phyloP scores from a whole-genome alignment of 2,113 vertebrate species.

The Sclerurus mexicanus region DNA sequence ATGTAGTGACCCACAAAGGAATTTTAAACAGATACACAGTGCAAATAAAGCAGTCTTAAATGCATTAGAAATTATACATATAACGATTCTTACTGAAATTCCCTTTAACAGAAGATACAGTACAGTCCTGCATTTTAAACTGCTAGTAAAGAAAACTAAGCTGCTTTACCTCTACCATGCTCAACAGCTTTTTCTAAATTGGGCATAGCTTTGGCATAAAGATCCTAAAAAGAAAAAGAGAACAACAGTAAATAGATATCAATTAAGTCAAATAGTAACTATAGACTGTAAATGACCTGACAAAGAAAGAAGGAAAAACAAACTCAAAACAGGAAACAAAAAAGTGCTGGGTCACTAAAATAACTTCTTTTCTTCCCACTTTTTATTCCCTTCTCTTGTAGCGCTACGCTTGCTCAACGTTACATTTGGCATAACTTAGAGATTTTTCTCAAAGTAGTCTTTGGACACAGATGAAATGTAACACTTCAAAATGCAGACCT shows the following conservation, averaged over 20 bases:
- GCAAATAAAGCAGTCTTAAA: neutral
- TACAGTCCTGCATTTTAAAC: neutral
- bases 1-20: neutral
- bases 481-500: neutral
- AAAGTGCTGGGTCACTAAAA: neutral
- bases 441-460: neutral
- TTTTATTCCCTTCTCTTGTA: neutral
- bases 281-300: neutral
- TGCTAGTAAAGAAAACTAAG: constrained; percentile 56
- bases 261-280: neutral
- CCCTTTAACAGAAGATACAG: neutral
- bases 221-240: constrained; percentile 69
- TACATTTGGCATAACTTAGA: neutral
- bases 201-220: constrained; percentile 80
- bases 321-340: neutral
- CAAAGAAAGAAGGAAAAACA: neutral
- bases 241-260: neutral
- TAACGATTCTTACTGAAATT: neutral
- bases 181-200: constrained; percentile 73
- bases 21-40: neutral
- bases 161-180: constrained; percentile 79
- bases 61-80: neutral
- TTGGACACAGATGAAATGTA: neutral
- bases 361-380: neutral
- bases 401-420: neutral